Percentiles rank a stretch among this genome's conserved stretches.
phyloP scores from a whole-genome alignment of 2,888 invertebrate species.

The Augochlorella aurata region DNA sequence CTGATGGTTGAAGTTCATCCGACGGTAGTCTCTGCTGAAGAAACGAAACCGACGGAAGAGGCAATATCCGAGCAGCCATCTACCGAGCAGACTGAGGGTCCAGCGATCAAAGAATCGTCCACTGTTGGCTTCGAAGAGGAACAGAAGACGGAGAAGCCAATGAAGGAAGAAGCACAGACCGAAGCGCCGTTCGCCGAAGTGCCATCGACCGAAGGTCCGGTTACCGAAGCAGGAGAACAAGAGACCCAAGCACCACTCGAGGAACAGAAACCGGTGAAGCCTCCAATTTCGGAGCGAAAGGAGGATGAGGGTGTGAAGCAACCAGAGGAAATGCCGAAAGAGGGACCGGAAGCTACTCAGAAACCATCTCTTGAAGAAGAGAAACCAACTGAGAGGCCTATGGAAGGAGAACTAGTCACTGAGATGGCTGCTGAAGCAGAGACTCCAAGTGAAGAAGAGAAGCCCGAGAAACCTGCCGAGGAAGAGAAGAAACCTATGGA shows the following conservation, averaged over 20 bases:
- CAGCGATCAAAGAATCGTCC: slow-evolving; percentile 51
- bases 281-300: slow-evolving; percentile 53
- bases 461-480: slow-evolving; percentile 24
- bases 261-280: slow-evolving; percentile 34
- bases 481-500: slow-evolving; percentile 24
- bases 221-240: slow-evolving; percentile 52
- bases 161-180: slow-evolving; percentile 37
- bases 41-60: slow-evolving; percentile 61
- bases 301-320: slow-evolving; percentile 39
- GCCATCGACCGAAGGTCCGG: slow-evolving; percentile 51
- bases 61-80: slow-evolving; percentile 56
- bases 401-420: slow-evolving; percentile 33
- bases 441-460: slow-evolving; percentile 50
- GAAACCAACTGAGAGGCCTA: slow-evolving; percentile 49
- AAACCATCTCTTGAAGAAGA: slow-evolving; percentile 55
- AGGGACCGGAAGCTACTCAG: slow-evolving; percentile 39
- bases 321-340: slow-evolving; percentile 22
- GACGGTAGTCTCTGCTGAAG: slow-evolving; percentile 28
- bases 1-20: slow-evolving; percentile 30
- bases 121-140: slow-evolving; percentile 51
- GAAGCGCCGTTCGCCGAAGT: slow-evolving; percentile 28
- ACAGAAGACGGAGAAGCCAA: slow-evolving; percentile 33
- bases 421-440: slow-evolving; percentile 43
- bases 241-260: slow-evolving; percentile 39
- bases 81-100: slow-evolving; percentile 51